Evolutionary conservation across 2,797 vertebrate genomes (phyloP).

Genomic region (Rhinella marina): DNA sequence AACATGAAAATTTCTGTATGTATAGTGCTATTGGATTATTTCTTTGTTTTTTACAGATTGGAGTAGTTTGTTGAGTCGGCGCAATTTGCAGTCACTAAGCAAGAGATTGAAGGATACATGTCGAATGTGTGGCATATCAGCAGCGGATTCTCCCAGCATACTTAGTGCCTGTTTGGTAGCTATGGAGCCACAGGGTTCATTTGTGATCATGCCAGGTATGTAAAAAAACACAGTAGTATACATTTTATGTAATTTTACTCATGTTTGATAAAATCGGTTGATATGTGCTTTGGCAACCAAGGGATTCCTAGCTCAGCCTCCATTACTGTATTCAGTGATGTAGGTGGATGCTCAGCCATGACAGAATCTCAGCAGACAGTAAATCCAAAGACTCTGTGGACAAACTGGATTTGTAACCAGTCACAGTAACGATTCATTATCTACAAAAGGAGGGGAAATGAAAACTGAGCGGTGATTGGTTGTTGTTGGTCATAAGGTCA

Average conservation of each 20-base stretch:
- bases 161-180: conserved; percentile 97
- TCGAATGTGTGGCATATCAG: conserved; percentile 98
- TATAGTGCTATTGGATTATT: background rate
- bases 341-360: no score
- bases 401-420: no score
- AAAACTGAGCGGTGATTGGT: no score
- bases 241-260: background rate
- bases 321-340: background rate
- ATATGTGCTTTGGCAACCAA: background rate
- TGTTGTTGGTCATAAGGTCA: no score
- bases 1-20: background rate
- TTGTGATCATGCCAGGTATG: conserved; percentile 98
- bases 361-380: no score
- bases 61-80: conserved; percentile 95
- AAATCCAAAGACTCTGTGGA: no score
- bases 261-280: background rate
- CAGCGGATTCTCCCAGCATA: conserved; percentile 96
- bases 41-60: conserved; percentile 80
- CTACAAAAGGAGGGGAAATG: no score
- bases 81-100: conserved; percentile 93
- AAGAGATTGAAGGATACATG: conserved; percentile 97
- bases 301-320: background rate
- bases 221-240: background rate
- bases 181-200: conserved; percentile 97
- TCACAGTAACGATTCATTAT: no score